Evolutionary conservation across 2,888 invertebrate genomes (phyloP).

Genomic region (Xanthia icteritia): DNA sequence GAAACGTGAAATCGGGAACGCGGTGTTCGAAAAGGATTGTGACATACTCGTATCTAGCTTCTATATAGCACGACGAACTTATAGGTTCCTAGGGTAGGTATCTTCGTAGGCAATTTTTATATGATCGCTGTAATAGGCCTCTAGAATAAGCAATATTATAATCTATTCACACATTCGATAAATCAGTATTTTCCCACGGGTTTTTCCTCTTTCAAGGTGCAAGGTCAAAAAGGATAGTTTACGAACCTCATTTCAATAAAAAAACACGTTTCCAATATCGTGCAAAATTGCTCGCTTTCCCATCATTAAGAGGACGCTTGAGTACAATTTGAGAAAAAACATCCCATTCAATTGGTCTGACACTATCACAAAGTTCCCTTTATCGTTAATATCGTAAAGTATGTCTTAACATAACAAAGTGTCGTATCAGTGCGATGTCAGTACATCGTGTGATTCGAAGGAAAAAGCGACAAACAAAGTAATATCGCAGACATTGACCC

Average conservation of each 20-base stretch:
- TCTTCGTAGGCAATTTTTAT: not conserved
- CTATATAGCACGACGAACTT: too few species aligned
- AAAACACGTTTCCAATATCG: not conserved
- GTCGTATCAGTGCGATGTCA: slow-evolving; percentile 35
- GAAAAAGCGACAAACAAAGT: slow-evolving; percentile 61
- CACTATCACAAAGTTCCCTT: slow-evolving; percentile 21
- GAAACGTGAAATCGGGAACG: slow-evolving; percentile 29
- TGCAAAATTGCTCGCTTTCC: slow-evolving; percentile 14
- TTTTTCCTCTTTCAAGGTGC: not conserved
- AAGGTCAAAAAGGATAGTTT: slow-evolving; percentile 10
- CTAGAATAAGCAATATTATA: not conserved
- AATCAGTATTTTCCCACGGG: not conserved
- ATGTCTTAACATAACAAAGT: slow-evolving; percentile 40
- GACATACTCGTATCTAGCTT: not conserved
- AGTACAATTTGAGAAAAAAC: slow-evolving; percentile 33
- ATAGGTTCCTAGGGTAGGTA: not conserved
- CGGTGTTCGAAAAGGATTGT: slow-evolving; percentile 29
- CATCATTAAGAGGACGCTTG: not conserved
- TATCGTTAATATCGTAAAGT: slow-evolving; percentile 52
- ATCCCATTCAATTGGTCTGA: slow-evolving; percentile 37
- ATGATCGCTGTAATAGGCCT: not conserved
- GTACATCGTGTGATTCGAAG: slow-evolving; percentile 43
- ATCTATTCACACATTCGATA: not conserved
- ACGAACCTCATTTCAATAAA: slow-evolving; percentile 1
- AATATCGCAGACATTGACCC: slow-evolving; percentile 65